Percentiles rank a stretch among this genome's conserved stretches.
phyloP scores from a whole-genome alignment of 2,113 vertebrate genomes.

The Leucoraja erinaceus region DNA sequence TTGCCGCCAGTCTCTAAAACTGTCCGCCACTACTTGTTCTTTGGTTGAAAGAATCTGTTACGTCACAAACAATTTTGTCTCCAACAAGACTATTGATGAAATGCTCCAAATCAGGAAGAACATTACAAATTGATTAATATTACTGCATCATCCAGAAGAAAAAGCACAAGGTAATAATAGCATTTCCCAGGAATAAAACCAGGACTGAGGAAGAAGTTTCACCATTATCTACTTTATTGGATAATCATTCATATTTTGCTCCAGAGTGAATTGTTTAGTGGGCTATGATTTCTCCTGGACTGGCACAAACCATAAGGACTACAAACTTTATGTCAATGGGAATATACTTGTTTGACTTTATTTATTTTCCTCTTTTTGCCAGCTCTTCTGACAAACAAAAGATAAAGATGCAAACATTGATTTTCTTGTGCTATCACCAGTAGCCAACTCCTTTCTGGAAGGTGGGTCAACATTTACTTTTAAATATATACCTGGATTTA shows the following conservation, averaged over 20 bases:
- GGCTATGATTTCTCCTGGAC: background rate
- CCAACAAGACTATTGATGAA: background rate
- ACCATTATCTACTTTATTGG: background rate
- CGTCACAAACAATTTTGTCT: background rate
- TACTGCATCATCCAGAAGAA: background rate
- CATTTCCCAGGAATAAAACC: background rate
- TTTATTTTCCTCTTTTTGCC: background rate
- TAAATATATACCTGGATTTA: background rate
- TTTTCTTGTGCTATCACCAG: background rate
- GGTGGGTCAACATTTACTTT: no score
- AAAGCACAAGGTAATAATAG: background rate
- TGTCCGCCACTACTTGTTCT: background rate
- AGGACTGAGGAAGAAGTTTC: background rate
- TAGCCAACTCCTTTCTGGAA: background rate
- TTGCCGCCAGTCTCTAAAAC: background rate
- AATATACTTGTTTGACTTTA: background rate
- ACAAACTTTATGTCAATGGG: background rate
- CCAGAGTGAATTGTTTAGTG: background rate
- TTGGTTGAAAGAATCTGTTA: background rate
- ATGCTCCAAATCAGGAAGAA: background rate
- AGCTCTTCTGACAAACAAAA: background rate
- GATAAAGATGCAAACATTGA: background rate
- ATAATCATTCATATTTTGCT: background rate
- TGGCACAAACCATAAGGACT: background rate
- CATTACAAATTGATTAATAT: background rate